phyloP scores from a whole-genome alignment of 2,113 vertebrate genomes.

The Aleadryas rufinucha region DNA sequence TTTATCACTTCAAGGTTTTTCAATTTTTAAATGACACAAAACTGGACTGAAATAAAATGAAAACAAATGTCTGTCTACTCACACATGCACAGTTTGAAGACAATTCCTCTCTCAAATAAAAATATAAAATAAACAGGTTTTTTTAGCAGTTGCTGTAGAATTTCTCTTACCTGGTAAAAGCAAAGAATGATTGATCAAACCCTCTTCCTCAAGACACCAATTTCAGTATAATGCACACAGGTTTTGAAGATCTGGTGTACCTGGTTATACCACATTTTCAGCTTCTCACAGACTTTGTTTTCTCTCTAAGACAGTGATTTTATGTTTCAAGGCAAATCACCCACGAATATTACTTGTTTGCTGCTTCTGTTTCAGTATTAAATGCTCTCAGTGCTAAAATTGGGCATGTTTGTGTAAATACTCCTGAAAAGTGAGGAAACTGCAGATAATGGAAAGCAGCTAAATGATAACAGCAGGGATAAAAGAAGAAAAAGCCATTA shows the following conservation, averaged over 20 bases:
- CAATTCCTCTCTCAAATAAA: background rate
- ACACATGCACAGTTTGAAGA: background rate
- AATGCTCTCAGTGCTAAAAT: background rate
- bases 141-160: background rate
- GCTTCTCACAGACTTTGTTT: background rate
- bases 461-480: background rate
- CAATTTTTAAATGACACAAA: background rate
- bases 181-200: background rate
- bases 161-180: background rate
- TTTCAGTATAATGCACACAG: background rate
- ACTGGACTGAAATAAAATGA: background rate
- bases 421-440: slow-evolving; percentile 6
- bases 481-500: slow-evolving; percentile 40
- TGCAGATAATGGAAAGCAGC: background rate
- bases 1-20: background rate
- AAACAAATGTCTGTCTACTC: background rate
- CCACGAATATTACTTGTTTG: background rate
- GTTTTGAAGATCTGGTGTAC: background rate
- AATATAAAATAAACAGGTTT: background rate
- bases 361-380: background rate
- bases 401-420: slow-evolving; percentile 1
- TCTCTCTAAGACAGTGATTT: background rate
- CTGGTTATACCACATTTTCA: background rate
- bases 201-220: background rate
- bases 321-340: background rate